Percentiles rank a stretch among this genome's conserved stretches.
phyloP scores from a whole-genome alignment of 2,888 invertebrate species.

The Gymnocheta viridis region DNA sequence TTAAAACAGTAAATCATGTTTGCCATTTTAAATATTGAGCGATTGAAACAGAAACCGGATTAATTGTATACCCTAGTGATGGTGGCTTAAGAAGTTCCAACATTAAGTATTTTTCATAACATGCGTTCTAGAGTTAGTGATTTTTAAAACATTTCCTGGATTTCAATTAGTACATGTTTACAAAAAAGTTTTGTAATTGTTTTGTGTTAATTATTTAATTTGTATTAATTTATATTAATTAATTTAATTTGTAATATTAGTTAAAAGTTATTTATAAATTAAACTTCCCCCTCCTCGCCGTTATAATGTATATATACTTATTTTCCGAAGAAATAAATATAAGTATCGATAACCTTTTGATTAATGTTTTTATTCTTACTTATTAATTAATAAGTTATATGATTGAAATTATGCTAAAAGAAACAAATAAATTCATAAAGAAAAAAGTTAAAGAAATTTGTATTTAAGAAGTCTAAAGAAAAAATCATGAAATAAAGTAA shows the following conservation, averaged over 20 bases:
- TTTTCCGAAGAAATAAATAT: constrained; percentile 22
- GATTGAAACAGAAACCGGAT: too few species aligned
- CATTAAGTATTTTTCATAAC: neutral
- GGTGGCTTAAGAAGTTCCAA: too few species aligned
- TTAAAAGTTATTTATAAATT: neutral
- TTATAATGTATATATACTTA: constrained; percentile 48
- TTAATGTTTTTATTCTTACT: constrained; percentile 54
- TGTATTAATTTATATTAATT: neutral
- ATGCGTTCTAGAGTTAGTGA: neutral
- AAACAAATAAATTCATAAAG: constrained; percentile 26
- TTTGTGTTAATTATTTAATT: constrained; percentile 32
- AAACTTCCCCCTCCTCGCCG: neutral
- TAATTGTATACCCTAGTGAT: too few species aligned
- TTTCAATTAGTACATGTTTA: neutral
- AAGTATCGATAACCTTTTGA: constrained; percentile 49
- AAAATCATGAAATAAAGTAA: constrained; percentile 49
- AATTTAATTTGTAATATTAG: constrained; percentile 1
- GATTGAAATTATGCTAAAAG: constrained; percentile 19
- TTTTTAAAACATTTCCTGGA: neutral
- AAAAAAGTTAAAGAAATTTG: constrained; percentile 22
- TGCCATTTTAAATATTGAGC: too few species aligned
- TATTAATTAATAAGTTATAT: constrained; percentile 41
- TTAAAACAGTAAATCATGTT: too few species aligned
- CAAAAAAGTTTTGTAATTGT: constrained; percentile 20
- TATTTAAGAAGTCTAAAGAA: constrained; percentile 21